Conservation (phyloP, 2,797 vertebrate genomes). For the Nyctalus aviator region DNA sequence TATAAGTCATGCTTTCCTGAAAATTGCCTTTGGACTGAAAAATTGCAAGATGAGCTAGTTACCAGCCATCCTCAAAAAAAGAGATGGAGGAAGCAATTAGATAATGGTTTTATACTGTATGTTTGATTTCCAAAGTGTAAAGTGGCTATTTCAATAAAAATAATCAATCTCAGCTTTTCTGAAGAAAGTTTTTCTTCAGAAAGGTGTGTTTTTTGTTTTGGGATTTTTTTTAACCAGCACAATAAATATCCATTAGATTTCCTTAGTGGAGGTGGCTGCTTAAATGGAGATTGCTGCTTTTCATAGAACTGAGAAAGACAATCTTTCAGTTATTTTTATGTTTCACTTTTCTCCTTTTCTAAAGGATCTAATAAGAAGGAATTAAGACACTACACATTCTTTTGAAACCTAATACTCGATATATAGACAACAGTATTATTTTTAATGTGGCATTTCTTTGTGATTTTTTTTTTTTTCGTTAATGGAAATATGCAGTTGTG, state of each 20-base stretch:
- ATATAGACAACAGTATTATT: not conserved
- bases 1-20: not conserved
- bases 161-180: not conserved
- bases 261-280: not conserved
- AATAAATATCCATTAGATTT: slow-evolving; percentile 10
- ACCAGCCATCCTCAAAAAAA: slow-evolving; percentile 2
- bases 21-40: slow-evolving; percentile 32
- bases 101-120: not conserved
- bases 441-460: slow-evolving; percentile 37
- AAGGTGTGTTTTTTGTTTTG: not conserved
- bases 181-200: not conserved
- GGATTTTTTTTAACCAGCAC: not conserved
- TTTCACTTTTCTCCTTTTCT: not conserved
- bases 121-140: slow-evolving; percentile 35
- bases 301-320: not conserved
- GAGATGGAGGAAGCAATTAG: not conserved
- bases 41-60: slow-evolving; percentile 25
- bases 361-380: not conserved
- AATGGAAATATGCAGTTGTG: not conserved
- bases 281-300: slow-evolving; percentile 14
- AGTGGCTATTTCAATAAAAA: slow-evolving; percentile 31
- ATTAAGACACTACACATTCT: not conserved
- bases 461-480: not conserved
- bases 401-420: slow-evolving; percentile 19
- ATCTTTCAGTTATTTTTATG: not conserved